Evolutionary conservation across 2,888 invertebrate genomes (phyloP).

Genomic region (Drosophila monieri): DNA sequence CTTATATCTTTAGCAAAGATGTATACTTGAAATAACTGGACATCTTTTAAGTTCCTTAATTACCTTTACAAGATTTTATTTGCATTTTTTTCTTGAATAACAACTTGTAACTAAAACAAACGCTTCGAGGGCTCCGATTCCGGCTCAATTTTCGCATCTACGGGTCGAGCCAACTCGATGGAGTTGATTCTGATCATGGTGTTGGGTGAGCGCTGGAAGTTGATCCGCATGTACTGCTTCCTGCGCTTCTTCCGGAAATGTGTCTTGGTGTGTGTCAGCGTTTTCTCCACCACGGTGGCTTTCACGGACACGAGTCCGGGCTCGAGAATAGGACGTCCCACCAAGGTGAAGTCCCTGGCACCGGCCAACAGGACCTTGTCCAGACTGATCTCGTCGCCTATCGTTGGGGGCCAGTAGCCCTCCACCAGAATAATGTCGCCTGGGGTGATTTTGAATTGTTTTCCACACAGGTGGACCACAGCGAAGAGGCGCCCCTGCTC

Average conservation of each 20-base stretch:
- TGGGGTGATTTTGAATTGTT: constrained; percentile 93
- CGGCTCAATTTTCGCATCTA: constrained; percentile 48
- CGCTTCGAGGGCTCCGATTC: constrained; percentile 45
- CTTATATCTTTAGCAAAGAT: neutral
- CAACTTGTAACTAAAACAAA: constrained; percentile 55
- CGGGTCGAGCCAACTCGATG: constrained; percentile 86
- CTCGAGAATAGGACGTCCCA: constrained; percentile 92
- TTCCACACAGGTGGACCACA: constrained; percentile 91
- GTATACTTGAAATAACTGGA: neutral
- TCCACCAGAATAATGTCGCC: constrained; percentile 93
- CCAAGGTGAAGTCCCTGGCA: constrained; percentile 90
- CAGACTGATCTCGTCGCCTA: constrained; percentile 91
- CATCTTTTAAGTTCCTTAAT: neutral
- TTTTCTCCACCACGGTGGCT: constrained; percentile 93
- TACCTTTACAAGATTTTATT: constrained; percentile 18
- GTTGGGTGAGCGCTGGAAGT: constrained; percentile 88
- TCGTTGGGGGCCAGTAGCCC: constrained; percentile 92
- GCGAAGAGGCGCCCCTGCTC: constrained; percentile 87
- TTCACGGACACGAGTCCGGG: constrained; percentile 89
- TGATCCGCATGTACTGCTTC: constrained; percentile 91
- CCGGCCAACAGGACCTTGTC: constrained; percentile 94
- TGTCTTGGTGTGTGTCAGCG: constrained; percentile 91
- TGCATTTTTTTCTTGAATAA: constrained; percentile 21
- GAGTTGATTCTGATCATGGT: constrained; percentile 91
- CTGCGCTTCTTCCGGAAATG: constrained; percentile 90